Evolutionary conservation across 2,797 vertebrate species (phyloP), one percentile per base, ranked within the genome.

Genomic region (Pogonophryne albipinna): DNA sequence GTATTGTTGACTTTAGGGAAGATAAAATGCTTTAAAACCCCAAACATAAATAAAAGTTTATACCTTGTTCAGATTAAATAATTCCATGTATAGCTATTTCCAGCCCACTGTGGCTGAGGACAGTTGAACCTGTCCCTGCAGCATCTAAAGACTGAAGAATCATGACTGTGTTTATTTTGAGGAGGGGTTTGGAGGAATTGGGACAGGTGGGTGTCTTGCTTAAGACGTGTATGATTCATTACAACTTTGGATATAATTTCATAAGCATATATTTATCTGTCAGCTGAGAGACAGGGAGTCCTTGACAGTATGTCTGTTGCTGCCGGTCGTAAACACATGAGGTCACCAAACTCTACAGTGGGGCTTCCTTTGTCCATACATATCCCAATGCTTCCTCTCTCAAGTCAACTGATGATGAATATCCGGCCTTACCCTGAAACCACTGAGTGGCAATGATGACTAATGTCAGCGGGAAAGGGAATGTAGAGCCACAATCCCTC

Each of bases 371-470:
- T 89, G 88, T 92, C 90, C 92, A 93, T 93, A 93, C 94, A 93
- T 92, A 92, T 86, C 70, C 72, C 82, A 71, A 83, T 87, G 67
- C 78, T 67, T 69, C 76, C 80, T 89, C 84, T 84, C 82, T 85
- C 74, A 83, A 82, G 90, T 89, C 89, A 82, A 53, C 84, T n/a
- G 69, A 75, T 91, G 93, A 95, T 94, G 89, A 93, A 95, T 93
- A 88, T 83, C 82, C 50, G 51, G 56, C 64, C 89, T 87, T 91
- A 92, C 93, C 93, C 93, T 93, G 91, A 91, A 91, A 92, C 51
- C 89, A 92, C 91, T 94, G 83, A 91, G 82, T 63, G 79, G 86
- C 88, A 75, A 92, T 92, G 87, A 94, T 94, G 93, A 94, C 91
- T 91, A 88, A 95, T 94, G 83, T 91, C 88, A 89, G 84, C 72